Evolutionary conservation across 2,888 invertebrate species (phyloP).

Genomic region (Seladonia tumulorum): DNA sequence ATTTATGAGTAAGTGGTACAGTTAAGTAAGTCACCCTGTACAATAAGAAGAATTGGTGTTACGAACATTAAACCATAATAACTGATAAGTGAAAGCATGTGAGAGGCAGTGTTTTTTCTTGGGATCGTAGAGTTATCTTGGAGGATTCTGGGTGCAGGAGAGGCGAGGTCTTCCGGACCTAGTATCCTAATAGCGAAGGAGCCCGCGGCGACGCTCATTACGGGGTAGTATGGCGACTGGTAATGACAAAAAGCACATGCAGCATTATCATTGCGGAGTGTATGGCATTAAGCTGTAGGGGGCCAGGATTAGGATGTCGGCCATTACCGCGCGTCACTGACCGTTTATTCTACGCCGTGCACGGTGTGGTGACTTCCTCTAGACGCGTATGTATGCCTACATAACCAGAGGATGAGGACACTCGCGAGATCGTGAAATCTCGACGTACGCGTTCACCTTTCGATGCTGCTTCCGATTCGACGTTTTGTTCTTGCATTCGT

Average conservation of each 20-base stretch:
- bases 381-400: slow-evolving; percentile 77
- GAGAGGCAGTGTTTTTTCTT: not conserved
- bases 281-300: slow-evolving; percentile 82
- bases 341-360: slow-evolving; percentile 83
- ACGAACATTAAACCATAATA: not conserved
- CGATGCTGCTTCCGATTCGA: not conserved
- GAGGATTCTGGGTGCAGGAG: not conserved
- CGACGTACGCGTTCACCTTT: slow-evolving; percentile 56
- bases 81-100: not conserved
- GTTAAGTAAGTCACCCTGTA: not conserved
- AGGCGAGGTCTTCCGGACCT: slow-evolving; percentile 15
- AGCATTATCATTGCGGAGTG: slow-evolving; percentile 80
- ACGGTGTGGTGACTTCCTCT: slow-evolving; percentile 82
- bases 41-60: not conserved
- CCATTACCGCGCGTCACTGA: slow-evolving; percentile 84
- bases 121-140: not conserved
- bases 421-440: slow-evolving; percentile 72
- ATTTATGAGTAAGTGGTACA: not conserved
- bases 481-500: not conserved
- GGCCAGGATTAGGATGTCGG: slow-evolving; percentile 84
- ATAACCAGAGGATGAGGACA: slow-evolving; percentile 79
- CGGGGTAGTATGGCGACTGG: slow-evolving; percentile 71
- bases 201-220: slow-evolving; percentile 73
- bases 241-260: slow-evolving; percentile 82
- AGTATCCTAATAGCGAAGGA: slow-evolving; percentile 62